Base-by-base conservation (phyloP, 1,140 invertebrate genomes). In the Matsumurasca onukii region DNA sequence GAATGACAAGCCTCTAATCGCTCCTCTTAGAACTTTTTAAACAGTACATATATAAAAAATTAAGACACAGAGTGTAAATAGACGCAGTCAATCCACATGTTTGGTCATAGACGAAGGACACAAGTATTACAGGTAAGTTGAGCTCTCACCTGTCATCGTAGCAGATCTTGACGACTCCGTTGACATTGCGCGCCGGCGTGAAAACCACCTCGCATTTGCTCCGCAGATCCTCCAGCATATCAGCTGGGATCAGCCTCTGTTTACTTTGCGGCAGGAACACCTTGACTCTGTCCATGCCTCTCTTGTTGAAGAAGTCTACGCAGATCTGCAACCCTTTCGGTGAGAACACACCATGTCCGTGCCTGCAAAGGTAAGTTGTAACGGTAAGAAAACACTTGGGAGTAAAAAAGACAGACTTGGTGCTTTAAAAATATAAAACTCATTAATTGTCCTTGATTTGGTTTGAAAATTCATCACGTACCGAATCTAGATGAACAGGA, bases 101-200 rank as follows among this genome's bases (percentile, higher is more conserved):
- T n/a, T n/a, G n/a, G n/a, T n/a, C n/a, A n/a, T n/a, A n/a, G n/a
- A n/a, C n/a, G n/a, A n/a, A n/a, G n/a, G n/a, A n/a, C n/a, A n/a
- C n/a, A n/a, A n/a, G n/a, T n/a, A n/a, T n/a, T n/a, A n/a, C n/a
- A n/a, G n/a, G n/a, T 45, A 65, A 63, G 61, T 29, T 52, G n/a
- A 55, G n/a, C 13, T 55, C 3, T 34, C 29, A 70, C 66, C 90
- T 83, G 75, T 96, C 94, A 82, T 98, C 96, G 76, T 98, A 97
- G 22, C 93, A 89, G 0, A 87, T 86, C 20, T 94, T 86, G 17
- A 83, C 78, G 73, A 86, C 86, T 2, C 88, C 87, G 24, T 86
- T 86, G 15, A 95, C 82, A 68, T 86, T 84, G 67, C 95, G 84
- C 39, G 92, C 92, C 0, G 96, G 95, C 0, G 95, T 98, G 77